Base-by-base conservation (phyloP, 2,797 vertebrate genomes). In the Pachyuromys duprasi region DNA sequence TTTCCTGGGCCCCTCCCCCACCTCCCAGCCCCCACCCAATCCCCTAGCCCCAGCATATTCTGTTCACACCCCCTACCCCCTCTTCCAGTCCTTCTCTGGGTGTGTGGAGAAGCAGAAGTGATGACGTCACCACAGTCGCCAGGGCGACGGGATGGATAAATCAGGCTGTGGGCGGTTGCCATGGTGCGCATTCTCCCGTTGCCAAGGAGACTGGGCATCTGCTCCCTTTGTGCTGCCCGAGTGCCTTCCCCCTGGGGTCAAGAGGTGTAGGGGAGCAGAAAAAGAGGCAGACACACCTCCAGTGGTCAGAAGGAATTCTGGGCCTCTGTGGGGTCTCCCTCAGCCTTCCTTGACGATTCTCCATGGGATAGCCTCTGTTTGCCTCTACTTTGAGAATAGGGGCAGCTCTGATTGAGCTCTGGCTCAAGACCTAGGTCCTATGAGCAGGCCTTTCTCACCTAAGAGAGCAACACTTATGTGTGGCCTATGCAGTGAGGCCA, bases 51-150 rank as follows among this genome's bases (percentile, higher is more conserved):
- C 95, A 53, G 57, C 95, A 60, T 39, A 89, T 91, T 65, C 96
- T 24, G 55, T 95, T 93, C 94, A 83, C 96, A 87, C 96, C 86
- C 94, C 55, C 55, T 4, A 15, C 55, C 45, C 78, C 69, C 55
- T n/a, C 81, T 60, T 33, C 82, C 69, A 90, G 84, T 86, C 91
- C 95, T 91, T 60, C 94, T 72, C 74, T 1, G 91, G 99, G 99
- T 99, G 99, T 99, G 99, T 98, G 98, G 98, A 98, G 97, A 95
- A 42, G 93, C 96, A 98, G 98, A 98, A 98, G 93, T 98, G 98
- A 98, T 99, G 98, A 98, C 98, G 99, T 99, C 99, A 99, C 99
- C 98, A 97, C 94, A 76, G 99, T 99, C 98, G 98, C 97, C 99
- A 98, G 98, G 98, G 99, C 98, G 98, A 99, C 99, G 8, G 96